Evolutionary conservation across 2,888 invertebrate genomes (phyloP).

Genomic region (Coelinius sp.): DNA sequence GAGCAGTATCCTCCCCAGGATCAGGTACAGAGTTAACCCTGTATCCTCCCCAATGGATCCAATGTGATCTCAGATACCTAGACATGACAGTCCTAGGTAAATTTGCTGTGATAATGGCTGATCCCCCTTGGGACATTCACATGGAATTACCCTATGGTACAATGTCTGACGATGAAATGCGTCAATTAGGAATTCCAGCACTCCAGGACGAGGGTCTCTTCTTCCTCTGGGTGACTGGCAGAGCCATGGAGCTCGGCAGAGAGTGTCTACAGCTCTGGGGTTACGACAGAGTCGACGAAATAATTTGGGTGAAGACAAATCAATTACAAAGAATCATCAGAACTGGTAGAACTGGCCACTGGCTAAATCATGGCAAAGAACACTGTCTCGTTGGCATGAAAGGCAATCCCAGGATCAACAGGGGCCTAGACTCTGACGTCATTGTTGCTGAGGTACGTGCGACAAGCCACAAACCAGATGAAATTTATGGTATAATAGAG

Average conservation of each 20-base stretch:
- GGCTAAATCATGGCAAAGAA: conserved; percentile 99
- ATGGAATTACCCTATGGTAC: conserved; percentile 99
- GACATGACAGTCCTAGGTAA: conserved; percentile 95
- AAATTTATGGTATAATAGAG: conserved; percentile 98
- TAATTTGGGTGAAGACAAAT: conserved; percentile 99
- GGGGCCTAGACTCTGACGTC: conserved; percentile 97
- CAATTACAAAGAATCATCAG: conserved; percentile 96
- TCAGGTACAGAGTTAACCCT: conserved; percentile 76
- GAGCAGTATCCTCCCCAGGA: conserved; percentile 59
- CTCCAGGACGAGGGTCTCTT: conserved; percentile 96
- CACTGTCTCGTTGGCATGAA: conserved; percentile 97
- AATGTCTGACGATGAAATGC: conserved; percentile 99
- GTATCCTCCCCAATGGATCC: conserved; percentile 96
- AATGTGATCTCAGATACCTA: conserved; percentile 92
- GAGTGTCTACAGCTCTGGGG: conserved; percentile 98
- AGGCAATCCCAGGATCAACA: conserved; percentile 91
- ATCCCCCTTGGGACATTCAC: conserved; percentile 99
- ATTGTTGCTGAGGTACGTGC: conserved; percentile 98
- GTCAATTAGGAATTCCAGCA: conserved; percentile 92
- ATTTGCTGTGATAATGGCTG: conserved; percentile 99
- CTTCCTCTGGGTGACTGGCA: conserved; percentile 98
- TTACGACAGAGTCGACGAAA: conserved; percentile 95
- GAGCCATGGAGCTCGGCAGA: conserved; percentile 95
- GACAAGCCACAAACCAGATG: conserved; percentile 98
- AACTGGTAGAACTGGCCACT: conserved; percentile 97